Evolutionary conservation across 2,797 vertebrate species (phyloP).

Genomic region (Halcyon leucocephala): DNA sequence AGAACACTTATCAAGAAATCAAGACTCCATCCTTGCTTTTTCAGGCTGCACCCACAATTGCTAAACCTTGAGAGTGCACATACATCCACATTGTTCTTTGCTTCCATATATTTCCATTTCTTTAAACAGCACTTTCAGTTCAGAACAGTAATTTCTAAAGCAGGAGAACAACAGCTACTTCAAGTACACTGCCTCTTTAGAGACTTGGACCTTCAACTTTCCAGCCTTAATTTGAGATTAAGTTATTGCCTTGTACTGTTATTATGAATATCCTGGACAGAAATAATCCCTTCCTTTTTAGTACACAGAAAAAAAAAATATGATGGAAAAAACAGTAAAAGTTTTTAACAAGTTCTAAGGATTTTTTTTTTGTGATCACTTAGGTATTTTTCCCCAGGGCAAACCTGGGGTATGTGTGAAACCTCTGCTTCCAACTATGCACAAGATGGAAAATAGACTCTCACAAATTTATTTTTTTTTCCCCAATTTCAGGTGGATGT

Average conservation of each 20-base stretch:
- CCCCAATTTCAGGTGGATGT: background rate
- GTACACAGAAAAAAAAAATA: background rate
- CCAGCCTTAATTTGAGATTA: background rate
- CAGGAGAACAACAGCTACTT: background rate
- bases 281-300: slow-evolving; percentile 10
- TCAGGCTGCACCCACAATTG: background rate
- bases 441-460: background rate
- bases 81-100: background rate
- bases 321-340: slow-evolving; percentile 30
- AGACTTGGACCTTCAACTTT: background rate
- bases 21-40: background rate
- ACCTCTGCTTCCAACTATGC: background rate
- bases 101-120: background rate
- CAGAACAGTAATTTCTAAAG: background rate
- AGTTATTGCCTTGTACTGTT: background rate
- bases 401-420: background rate
- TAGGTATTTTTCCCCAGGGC: background rate
- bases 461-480: background rate
- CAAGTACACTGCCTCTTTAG: background rate
- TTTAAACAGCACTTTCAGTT: background rate
- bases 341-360: slow-evolving; percentile 27
- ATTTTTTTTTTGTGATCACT: background rate
- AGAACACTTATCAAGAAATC: background rate
- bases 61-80: background rate
- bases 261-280: background rate